Evolutionary conservation across 1,140 invertebrate genomes (phyloP), one percentile per base, ranked within the genome.

Genomic region (Orussus abietinus): DNA sequence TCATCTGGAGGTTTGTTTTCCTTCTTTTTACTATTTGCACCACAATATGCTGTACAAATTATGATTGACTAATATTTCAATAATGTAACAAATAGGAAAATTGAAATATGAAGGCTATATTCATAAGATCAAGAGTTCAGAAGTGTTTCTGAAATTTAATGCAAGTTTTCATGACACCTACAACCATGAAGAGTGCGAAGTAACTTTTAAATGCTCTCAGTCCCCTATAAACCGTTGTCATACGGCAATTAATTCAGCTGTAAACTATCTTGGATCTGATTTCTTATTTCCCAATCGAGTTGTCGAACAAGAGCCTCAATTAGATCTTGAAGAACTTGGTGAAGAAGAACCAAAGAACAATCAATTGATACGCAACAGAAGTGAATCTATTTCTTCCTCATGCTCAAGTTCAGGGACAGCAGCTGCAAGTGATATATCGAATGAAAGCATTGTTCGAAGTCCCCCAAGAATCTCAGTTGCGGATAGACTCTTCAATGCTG

Each of bases 71-170:
- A n/a, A n/a, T n/a, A n/a, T 25, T 38, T 41, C 25, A 37, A 31
- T 53, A 9, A n/a, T 48, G 9, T 35, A 34, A 47, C 42, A 6
- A 48, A 48, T 18, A 62, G 66, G 54, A 5, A 42, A 59, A 39
- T 41, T 55, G 18, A 65, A 69, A 29, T 90, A 84, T 65, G 82
- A 92, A 75, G 91, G 90, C n/a, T 81, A 71, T 48, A 81, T 94
- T 49, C 88, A 92, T 60, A 79, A 82, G 58, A 80, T 91, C 12
- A 72, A 72, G 38, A 77, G 74, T 22, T 75, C 79, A 49, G 74
- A 82, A 38, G 70, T 93, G 4, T 72, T 80, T 10, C 56, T 92
- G 1, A 88, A 86, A 66, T 93, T 93, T 51, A 76, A 82, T 62
- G 53, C 70, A 30, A 66, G 68, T 20, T 92, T 92, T 59, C 85